Base-by-base conservation (phyloP, 1,140 invertebrate species). In the Anthonomus grandis region DNA sequence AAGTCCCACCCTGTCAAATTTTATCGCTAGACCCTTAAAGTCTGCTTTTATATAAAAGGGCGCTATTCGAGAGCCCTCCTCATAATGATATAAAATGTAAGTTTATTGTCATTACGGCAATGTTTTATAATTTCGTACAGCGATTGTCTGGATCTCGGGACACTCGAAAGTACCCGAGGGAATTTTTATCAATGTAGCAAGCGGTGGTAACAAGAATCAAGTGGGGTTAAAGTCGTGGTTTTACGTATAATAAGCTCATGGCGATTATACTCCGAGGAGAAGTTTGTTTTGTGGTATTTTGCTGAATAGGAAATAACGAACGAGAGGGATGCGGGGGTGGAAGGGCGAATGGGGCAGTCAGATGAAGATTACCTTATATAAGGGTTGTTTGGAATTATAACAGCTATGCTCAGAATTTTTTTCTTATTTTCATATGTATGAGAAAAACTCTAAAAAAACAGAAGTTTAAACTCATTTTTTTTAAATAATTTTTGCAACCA, bases 61-160 rank as follows among this genome's bases (percentile, higher is more conserved):
- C 44, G 36, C 45, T 39, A 24, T 46, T 55, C 15, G 37, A 56
- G 44, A 56, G 48, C 56, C 56, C 56, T 58, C 38, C 24, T 48
- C 56, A 27, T 50, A 58, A 58, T 39, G 56, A 58, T 58, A 58
- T 52, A 58, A 58, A 58, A 58, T 51, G 34, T 46, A 58, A 58
- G 41, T 58, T 58, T 58, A 57, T 48, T 61, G 47, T 57, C 60
- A 55, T 55, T 58, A 62, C 46, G 50, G 25, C 27, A 50, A 62
- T 59, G 53, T 63, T 59, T 56, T 59, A 63, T 37, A 63, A 63
- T 63, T 59, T 41, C n/a, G n/a, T n/a, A 44, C 44, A 22, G 27
- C 60, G 47, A 56, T 59, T 63, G 56, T 63, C 48, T 42, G 46
- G 52, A 45, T 31, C 38, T 47, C 41, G 44, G 31, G 24, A 58